Evolutionary conservation across 92 coral and sea anemone species (phyloP).

Genomic region (Montipora capitata): DNA sequence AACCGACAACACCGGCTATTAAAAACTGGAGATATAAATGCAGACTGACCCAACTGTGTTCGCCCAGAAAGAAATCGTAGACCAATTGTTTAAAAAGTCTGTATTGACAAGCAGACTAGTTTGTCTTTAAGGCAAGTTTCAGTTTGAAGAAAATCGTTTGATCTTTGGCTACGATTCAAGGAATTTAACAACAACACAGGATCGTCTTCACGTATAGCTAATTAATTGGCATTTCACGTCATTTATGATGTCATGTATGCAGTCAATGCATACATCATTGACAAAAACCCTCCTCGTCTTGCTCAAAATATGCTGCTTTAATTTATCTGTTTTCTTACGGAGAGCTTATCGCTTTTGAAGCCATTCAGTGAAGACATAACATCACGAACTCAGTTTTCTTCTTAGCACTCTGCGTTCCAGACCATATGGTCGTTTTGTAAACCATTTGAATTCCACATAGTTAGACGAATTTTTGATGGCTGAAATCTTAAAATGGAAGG

Average conservation of each 20-base stretch:
- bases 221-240: not conserved
- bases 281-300: not conserved
- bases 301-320: not conserved
- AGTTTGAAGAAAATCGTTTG: not conserved
- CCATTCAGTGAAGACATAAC: not conserved
- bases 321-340: not conserved
- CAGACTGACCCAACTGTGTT: not conserved
- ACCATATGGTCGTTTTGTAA: not conserved
- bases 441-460: not conserved
- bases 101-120: not conserved
- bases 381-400: too few relatives aligned
- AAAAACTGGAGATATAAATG: not conserved
- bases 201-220: not conserved
- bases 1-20: not conserved
- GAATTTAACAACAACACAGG: not conserved
- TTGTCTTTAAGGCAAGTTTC: not conserved
- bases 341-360: not conserved
- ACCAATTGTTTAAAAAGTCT: not conserved
- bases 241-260: not conserved
- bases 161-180: not conserved
- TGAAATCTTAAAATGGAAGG: slow-evolving; percentile 3
- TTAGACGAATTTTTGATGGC: slow-evolving; percentile 1
- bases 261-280: not conserved
- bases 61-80: not conserved
- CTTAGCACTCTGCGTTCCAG: not conserved